Conservation (phyloP, 1,140 invertebrate species). For the Leucophenga varia region DNA sequence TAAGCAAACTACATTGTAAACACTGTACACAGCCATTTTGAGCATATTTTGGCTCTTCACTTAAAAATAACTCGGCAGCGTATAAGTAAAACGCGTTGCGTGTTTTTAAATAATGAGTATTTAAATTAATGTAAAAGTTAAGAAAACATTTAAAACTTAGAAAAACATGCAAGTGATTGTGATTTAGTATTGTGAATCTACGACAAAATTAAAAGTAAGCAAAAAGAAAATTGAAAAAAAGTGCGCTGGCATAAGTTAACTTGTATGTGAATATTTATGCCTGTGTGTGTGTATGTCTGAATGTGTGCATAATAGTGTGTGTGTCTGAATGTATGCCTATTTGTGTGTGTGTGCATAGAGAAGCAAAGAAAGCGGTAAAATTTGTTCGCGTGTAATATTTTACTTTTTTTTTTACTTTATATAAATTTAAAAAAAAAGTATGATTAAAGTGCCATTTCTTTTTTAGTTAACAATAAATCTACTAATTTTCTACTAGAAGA, state of each 20-base stretch:
- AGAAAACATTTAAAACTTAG: background rate
- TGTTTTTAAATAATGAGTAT: background rate
- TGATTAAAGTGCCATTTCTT: no score
- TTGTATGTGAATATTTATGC: conserved; percentile 15
- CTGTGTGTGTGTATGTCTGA: conserved; percentile 22
- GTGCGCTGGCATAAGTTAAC: no score
- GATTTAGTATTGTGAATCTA: conserved; percentile 2
- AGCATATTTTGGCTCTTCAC: no score
- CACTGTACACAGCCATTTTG: no score
- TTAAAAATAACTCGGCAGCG: conserved; percentile 19
- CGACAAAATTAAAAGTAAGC: conserved; percentile 1
- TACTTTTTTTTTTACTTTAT: no score
- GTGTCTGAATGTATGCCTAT: conserved; percentile 13
- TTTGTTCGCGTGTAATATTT: conserved; percentile 25
- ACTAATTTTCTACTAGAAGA: no score
- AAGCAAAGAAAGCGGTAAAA: conserved; percentile 48
- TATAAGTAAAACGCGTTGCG: no score
- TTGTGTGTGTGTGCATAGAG: conserved; percentile 27
- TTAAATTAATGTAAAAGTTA: background rate
- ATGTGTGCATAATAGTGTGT: conserved; percentile 7
- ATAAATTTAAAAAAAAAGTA: no score
- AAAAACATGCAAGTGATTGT: background rate
- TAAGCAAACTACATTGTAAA: no score
- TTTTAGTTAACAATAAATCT: no score
- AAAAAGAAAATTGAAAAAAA: no score